These are phyloP conservation scores for Chirona hameri DNA, from an alignment of 2,888 invertebrate species.

Conservation along the genomic window DNA sequence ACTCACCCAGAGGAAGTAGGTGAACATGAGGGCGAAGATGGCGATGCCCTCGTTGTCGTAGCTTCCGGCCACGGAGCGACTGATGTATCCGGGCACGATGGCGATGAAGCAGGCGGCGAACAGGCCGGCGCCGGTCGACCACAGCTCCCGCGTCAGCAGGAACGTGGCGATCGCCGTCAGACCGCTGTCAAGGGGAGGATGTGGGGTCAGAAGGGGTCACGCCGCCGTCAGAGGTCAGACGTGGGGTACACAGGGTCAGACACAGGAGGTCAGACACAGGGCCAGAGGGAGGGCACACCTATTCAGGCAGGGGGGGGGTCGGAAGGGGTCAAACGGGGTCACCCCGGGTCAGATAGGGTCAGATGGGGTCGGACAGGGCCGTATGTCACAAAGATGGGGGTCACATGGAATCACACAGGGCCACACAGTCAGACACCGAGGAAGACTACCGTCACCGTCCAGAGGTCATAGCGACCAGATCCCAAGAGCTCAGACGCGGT, in stretches of 20 bases:
- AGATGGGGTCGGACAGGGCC: too few species aligned
- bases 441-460: too few species aligned
- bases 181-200: constrained; percentile 63
- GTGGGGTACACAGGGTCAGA: background rate
- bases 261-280: background rate
- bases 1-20: constrained; percentile 91
- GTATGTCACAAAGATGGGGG: too few species aligned
- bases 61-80: constrained; percentile 97
- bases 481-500: too few species aligned
- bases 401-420: too few species aligned
- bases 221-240: background rate
- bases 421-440: too few species aligned
- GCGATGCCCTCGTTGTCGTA: constrained; percentile 99
- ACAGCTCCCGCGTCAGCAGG: constrained; percentile 92
- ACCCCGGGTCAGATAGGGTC: too few species aligned
- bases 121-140: constrained; percentile 92
- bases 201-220: background rate
- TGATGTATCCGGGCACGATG: constrained; percentile 98
- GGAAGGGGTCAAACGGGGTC: too few species aligned
- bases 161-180: constrained; percentile 97
- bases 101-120: constrained; percentile 99
- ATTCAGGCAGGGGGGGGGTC: too few species aligned
- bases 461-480: too few species aligned
- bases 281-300: too few species aligned
- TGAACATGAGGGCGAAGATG: constrained; percentile 97